Base-by-base conservation (phyloP, 2,888 invertebrate species). In the Ectemnius lituratus region DNA sequence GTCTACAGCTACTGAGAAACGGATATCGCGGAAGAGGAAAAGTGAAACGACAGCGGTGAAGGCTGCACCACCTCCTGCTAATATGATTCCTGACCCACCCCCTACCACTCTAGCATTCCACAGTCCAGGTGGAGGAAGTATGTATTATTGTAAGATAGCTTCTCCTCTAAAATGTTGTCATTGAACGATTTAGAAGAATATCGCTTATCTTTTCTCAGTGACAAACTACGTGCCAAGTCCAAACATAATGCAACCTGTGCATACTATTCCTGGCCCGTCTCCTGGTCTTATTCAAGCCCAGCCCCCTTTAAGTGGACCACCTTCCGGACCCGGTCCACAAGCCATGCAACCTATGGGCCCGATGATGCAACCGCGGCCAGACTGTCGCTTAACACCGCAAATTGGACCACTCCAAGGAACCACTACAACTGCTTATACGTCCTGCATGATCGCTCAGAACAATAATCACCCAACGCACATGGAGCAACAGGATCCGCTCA, bases 401-500 rank as follows among this genome's bases (percentile, higher is more conserved):
- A 76, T 85, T 20, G 74, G 75, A 8, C 82, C 88, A 23, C 80
- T 79, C 23, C 88, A 88, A 64, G 68, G 80, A 11, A 86, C 84
- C 67, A 73, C 84, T 18, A 76, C 78, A n/a, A 79, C 88, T 46
- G 78, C 82, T 60, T 90, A 90, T 81, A 84, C 90, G 1, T 90
- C 90, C 11, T 90, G 90, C 67, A 89, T 90, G 88, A 84, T 90
- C 23, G 84, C 83, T 14, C 23, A 23, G 23, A 88, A 69, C 47
- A 88, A 80, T 62, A 82, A 62, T 76, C 88, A 90, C 47, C 60
- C 87, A 18, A 80, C 73, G 73, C 85, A 88, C 47, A 87, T 90
- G 86, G 90, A 90, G 58, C 90, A 90, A 72, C 79, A 88, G 0
- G 90, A 90, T 73, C 82, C 88, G 11, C 82, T 90, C 64, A 90